Evolutionary conservation across 2,113 vertebrate genomes (phyloP).

Genomic region (Sula dactylatra): DNA sequence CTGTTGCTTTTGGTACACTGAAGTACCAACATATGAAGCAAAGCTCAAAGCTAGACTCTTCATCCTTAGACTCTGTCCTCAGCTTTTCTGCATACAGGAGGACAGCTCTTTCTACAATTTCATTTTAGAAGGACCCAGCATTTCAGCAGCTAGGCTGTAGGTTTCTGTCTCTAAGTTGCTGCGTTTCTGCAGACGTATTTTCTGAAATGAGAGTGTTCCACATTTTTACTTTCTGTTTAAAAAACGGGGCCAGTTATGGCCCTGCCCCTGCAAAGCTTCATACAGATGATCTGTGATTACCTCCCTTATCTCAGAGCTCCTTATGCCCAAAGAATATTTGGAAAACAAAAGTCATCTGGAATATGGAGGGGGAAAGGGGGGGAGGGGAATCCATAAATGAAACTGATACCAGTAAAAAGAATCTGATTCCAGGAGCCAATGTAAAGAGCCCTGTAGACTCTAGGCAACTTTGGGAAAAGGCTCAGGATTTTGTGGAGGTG

Average conservation of each 20-base stretch:
- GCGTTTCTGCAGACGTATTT: background rate
- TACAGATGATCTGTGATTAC: background rate
- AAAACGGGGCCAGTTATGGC: background rate
- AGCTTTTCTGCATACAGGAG: background rate
- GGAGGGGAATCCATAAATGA: background rate
- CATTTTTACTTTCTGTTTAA: background rate
- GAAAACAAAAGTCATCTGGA: background rate
- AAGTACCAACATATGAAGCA: background rate
- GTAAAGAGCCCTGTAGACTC: background rate
- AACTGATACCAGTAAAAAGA: background rate
- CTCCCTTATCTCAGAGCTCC: background rate
- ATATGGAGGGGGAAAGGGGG: accelerated
- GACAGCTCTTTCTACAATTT: background rate
- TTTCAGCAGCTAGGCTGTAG: background rate
- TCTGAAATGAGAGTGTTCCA: background rate
- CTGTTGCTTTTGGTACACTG: background rate
- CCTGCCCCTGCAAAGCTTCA: background rate
- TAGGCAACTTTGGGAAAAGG: background rate
- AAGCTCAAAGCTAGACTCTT: background rate
- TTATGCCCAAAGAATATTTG: background rate
- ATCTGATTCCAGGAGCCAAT: background rate
- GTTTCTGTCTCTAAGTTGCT: background rate
- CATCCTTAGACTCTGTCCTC: background rate
- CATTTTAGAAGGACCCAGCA: background rate
- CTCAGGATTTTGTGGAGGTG: background rate